Percentiles rank a stretch among this genome's conserved stretches.
Evolutionary conservation across 64 coral and sea anemone genomes (phyloP).

Genomic region (Catalaphyllia jardinei): DNA sequence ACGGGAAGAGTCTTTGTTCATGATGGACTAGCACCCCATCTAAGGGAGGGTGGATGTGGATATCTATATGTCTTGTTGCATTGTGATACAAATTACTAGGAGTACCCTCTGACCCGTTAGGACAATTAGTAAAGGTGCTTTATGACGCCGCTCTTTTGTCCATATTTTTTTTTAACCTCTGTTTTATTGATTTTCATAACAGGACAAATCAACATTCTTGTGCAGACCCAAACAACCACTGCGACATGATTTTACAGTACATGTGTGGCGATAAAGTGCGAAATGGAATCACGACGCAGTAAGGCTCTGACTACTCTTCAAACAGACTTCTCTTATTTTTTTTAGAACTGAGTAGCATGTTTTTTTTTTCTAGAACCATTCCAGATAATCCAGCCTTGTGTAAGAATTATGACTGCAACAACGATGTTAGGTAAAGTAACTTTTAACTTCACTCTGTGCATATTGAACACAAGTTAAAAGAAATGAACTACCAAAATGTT

Average conservation of each 20-base stretch:
- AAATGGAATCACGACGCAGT: conserved; percentile 84
- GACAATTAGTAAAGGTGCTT: too few species aligned
- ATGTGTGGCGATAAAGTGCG: conserved; percentile 81
- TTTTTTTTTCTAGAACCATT: conserved; percentile 76
- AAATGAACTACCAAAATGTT: too few species aligned
- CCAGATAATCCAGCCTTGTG: conserved; percentile 84
- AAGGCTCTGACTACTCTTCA: not conserved
- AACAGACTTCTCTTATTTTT: too few species aligned
- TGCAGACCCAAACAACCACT: conserved; percentile 73
- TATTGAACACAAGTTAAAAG: not conserved
- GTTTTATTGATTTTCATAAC: not conserved
- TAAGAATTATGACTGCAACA: conserved; percentile 88
- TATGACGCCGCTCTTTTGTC: too few species aligned
- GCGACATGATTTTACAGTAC: conserved; percentile 88
- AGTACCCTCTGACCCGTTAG: too few species aligned
- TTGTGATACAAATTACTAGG: too few species aligned
- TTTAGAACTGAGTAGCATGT: not conserved
- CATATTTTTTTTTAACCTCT: not conserved
- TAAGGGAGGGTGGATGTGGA: too few species aligned
- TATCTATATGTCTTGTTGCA: too few species aligned
- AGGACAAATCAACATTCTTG: conserved; percentile 95
- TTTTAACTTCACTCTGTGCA: not conserved
- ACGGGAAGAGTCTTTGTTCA: too few species aligned
- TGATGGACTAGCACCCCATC: too few species aligned
- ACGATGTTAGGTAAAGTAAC: conserved; percentile 65